A percentile compares a stretch with the other conserved stretches of the same genome.
phyloP scores from a whole-genome alignment of 2,888 invertebrate species.

The Archips crataeganus region DNA sequence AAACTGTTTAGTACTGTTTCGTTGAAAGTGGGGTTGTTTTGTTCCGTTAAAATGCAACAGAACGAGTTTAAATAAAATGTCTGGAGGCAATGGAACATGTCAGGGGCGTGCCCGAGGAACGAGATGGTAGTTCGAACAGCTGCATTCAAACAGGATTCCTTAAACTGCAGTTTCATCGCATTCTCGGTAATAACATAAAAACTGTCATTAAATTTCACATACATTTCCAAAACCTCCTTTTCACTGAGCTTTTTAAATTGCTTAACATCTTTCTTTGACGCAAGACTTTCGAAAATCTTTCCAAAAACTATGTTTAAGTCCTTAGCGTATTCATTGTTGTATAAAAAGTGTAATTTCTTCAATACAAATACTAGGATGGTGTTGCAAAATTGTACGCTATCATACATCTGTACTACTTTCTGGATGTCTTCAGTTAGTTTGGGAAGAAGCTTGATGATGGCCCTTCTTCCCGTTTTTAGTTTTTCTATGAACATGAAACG shows the following conservation, averaged over 20 bases:
- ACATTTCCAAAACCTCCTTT: constrained; percentile 59
- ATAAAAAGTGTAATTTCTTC: constrained; percentile 68
- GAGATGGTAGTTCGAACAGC: constrained; percentile 53
- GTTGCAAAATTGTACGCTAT: constrained; percentile 62
- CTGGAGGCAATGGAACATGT: constrained; percentile 67
- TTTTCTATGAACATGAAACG: constrained; percentile 67
- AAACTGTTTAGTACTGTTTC: constrained; percentile 62
- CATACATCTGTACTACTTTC: constrained; percentile 65
- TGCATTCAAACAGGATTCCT: constrained; percentile 53
- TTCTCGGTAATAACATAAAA: constrained; percentile 69
- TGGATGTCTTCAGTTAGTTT: constrained; percentile 65
- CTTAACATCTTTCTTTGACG: constrained; percentile 56
- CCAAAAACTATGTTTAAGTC: constrained; percentile 57
- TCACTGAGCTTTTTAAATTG: constrained; percentile 58
- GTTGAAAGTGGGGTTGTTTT: constrained; percentile 47
- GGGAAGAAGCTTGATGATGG: constrained; percentile 64
- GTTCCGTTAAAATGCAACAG: constrained; percentile 60
- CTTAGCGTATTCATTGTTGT: constrained; percentile 53
- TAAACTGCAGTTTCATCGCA: constrained; percentile 58
- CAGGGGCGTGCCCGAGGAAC: constrained; percentile 59
- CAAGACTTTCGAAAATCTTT: constrained; percentile 62
- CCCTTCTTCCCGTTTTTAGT: constrained; percentile 56
- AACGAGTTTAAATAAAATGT: constrained; percentile 67
- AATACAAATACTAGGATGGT: constrained; percentile 63
- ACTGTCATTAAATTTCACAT: constrained; percentile 68